Conservation (phyloP, 2,888 invertebrate genomes). For the Pteria penguin region DNA sequence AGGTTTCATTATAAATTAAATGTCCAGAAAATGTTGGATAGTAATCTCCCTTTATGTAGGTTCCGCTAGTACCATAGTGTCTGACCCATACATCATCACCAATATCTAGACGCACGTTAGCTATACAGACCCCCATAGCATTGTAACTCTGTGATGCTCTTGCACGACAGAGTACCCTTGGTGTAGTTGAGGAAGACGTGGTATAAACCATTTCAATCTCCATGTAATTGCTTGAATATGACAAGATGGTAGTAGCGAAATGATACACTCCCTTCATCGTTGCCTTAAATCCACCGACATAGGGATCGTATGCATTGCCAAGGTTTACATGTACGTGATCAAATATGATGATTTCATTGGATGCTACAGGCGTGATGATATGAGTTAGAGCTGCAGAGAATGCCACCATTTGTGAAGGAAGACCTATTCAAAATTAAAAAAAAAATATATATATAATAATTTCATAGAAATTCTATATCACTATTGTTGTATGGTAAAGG, state of each 20-base stretch:
- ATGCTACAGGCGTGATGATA: slow-evolving; percentile 14
- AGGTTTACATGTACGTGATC: slow-evolving; percentile 43
- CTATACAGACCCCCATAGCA: slow-evolving; percentile 20
- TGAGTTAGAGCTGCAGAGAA: slow-evolving; percentile 21
- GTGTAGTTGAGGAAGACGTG: background rate
- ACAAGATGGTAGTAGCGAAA: slow-evolving; percentile 49
- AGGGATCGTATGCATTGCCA: slow-evolving; percentile 46
- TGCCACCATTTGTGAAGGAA: background rate
- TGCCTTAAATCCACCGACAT: slow-evolving; percentile 46
- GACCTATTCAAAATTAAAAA: background rate
- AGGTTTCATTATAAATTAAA: slow-evolving; percentile 20
- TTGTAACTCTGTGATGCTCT: slow-evolving; percentile 18
- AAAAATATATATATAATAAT: background rate
- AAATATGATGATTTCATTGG: slow-evolving; percentile 44
- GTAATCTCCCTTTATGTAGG: slow-evolving; percentile 1
- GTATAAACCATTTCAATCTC: slow-evolving; percentile 25
- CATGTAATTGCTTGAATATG: slow-evolving; percentile 24
- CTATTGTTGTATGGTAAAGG: too few species aligned
- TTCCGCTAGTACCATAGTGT: slow-evolving; percentile 1
- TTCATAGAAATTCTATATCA: too few species aligned
- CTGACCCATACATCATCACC: slow-evolving; percentile 27
- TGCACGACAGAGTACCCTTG: slow-evolving; percentile 10
- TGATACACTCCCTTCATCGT: slow-evolving; percentile 49
- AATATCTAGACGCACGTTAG: slow-evolving; percentile 9
- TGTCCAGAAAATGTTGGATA: slow-evolving; percentile 26